These are phyloP conservation scores for Pharmacophagus antenor DNA, from an alignment of 2,888 invertebrate species.

Conservation along the genomic window DNA sequence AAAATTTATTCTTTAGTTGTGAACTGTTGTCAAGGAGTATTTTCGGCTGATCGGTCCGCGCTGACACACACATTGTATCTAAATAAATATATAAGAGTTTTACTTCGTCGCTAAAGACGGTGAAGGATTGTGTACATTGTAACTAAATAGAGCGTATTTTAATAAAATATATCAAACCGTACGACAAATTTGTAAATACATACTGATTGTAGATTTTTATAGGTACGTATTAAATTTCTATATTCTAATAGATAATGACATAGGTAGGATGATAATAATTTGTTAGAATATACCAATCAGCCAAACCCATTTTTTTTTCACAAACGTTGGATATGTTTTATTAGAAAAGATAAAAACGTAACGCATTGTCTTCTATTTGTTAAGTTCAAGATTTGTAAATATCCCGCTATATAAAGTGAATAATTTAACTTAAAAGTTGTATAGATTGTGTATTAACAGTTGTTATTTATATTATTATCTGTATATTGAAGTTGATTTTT, in stretches of 20 bases:
- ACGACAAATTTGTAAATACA: conserved; percentile 28
- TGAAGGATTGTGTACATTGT: conserved; percentile 26
- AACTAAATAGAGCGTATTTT: conserved; percentile 20
- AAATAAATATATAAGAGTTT: conserved; percentile 11
- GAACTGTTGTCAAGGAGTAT: not conserved
- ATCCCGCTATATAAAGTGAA: conserved; percentile 49
- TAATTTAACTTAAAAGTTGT: conserved; percentile 65
- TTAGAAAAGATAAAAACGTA: conserved; percentile 17
- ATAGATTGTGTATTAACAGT: conserved; percentile 56
- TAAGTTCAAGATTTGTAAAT: conserved; percentile 66
- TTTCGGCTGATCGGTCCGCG: not conserved
- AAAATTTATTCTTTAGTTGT: conserved; percentile 11
- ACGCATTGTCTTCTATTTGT: conserved; percentile 23
- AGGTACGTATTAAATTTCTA: conserved; percentile 17
- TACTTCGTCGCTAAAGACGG: conserved; percentile 4
- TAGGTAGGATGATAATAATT: conserved; percentile 24
- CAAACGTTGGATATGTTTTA: conserved; percentile 19
- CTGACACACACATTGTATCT: conserved; percentile 1
- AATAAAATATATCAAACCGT: conserved; percentile 30
- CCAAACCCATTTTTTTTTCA: not conserved
- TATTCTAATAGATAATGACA: conserved; percentile 18
- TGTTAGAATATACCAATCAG: conserved; percentile 16
- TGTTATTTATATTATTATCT: conserved; percentile 60
- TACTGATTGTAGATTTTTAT: conserved; percentile 25
- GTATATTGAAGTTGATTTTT: conserved; percentile 40